phyloP scores from a whole-genome alignment of 2,888 invertebrate species.

The Erannis defoliaria region DNA sequence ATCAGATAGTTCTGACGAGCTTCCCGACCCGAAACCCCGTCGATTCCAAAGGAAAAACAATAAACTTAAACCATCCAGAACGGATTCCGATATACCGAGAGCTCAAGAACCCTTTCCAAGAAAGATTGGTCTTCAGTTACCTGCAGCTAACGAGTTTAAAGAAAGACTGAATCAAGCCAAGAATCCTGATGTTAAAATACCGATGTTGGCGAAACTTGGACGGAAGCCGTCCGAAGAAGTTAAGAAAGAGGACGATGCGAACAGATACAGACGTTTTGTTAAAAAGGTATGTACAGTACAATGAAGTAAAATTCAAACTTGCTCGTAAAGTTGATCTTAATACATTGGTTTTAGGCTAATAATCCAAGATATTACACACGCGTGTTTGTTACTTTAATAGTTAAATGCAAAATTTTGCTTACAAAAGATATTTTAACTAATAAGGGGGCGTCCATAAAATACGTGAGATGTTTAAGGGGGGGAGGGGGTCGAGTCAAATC shows the following conservation, averaged over 20 bases:
- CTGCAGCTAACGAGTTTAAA: constrained; percentile 63
- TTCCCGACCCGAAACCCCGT: constrained; percentile 69
- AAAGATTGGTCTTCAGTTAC: constrained; percentile 41
- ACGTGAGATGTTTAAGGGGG: no score
- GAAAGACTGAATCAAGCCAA: constrained; percentile 70
- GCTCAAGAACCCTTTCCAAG: constrained; percentile 60
- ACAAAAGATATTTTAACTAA: no score
- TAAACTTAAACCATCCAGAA: constrained; percentile 77
- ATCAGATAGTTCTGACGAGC: constrained; percentile 78
- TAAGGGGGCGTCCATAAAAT: no score
- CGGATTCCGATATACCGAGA: constrained; percentile 77
- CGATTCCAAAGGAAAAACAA: constrained; percentile 77
- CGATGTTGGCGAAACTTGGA: constrained; percentile 72
- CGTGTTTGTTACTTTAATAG: no score
- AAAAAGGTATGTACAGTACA: constrained; percentile 56
- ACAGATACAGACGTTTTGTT: constrained; percentile 62
- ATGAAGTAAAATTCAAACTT: not conserved
- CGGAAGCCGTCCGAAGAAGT: constrained; percentile 70
- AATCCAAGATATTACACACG: no score
- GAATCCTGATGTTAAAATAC: constrained; percentile 69
- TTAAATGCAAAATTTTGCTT: no score
- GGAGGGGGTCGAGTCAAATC: no score
- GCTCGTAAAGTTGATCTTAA: no score
- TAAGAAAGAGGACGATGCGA: constrained; percentile 70
- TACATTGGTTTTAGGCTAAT: no score